These are phyloP conservation scores for Melozone crissalis DNA, from an alignment of 2,113 vertebrate species.

Conservation along the genomic window DNA sequence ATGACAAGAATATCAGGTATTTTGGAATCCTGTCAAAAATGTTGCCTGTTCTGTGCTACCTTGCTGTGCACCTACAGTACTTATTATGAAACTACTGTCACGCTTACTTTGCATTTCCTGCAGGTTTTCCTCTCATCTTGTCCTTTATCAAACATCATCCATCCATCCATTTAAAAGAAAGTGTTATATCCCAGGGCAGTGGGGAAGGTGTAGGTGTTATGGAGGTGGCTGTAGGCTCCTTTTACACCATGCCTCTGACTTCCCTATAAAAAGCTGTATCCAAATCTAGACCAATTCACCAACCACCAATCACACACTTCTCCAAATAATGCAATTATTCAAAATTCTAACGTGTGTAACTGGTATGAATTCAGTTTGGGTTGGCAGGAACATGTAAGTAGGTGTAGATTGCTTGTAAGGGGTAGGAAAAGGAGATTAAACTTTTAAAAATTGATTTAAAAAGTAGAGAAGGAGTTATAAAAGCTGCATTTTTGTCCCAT, in stretches of 20 bases:
- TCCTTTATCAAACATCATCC: neutral
- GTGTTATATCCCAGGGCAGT: neutral
- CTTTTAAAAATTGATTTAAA: neutral
- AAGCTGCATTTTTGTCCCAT: neutral
- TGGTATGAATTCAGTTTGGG: neutral
- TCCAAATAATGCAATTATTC: neutral
- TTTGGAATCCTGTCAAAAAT: neutral
- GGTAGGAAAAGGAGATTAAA: slow-evolving; percentile 1
- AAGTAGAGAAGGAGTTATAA: neutral
- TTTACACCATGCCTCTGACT: neutral
- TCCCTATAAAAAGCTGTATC: neutral
- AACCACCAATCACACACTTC: neutral
- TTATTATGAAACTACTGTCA: neutral
- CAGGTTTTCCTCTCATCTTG: neutral
- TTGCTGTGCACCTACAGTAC: neutral
- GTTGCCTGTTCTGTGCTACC: neutral
- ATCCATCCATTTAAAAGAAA: neutral
- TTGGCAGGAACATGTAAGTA: neutral
- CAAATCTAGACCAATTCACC: neutral
- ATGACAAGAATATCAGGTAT: neutral
- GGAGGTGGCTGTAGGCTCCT: neutral
- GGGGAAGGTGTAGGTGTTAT: neutral
- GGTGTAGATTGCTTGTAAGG: neutral
- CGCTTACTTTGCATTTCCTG: neutral
- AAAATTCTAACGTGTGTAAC: neutral